phyloP scores from a whole-genome alignment of 2,888 invertebrate genomes.

The Drosophila neutralis region DNA sequence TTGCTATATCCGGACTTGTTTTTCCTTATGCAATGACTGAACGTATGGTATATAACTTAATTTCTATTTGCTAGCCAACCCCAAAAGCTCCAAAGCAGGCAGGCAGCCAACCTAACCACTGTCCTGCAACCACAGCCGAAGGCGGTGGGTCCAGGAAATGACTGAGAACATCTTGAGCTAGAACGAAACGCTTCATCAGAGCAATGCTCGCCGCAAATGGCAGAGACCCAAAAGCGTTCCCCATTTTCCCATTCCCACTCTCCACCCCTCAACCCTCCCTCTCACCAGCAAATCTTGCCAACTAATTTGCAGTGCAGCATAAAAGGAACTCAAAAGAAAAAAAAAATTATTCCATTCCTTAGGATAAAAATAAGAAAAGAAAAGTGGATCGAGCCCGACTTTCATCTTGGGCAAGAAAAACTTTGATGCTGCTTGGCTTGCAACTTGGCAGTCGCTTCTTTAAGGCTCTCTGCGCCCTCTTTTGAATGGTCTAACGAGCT shows the following conservation, averaged over 20 bases:
- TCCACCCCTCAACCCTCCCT: not conserved
- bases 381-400: conserved; percentile 50
- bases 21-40: conserved; percentile 25
- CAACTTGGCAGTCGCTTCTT: conserved; percentile 46
- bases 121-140: conserved; percentile 70
- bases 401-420: conserved; percentile 67
- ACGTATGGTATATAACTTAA: conserved; percentile 53
- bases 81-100: conserved; percentile 1
- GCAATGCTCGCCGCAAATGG: conserved; percentile 69
- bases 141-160: conserved; percentile 28
- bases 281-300: conserved; percentile 33
- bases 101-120: conserved; percentile 43
- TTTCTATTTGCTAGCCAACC: conserved; percentile 40
- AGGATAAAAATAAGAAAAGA: conserved; percentile 39
- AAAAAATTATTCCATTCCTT: conserved; percentile 14
- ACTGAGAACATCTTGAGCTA: conserved; percentile 56
- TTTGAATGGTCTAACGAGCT: conserved; percentile 71
- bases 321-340: conserved; percentile 52
- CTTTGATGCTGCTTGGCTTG: conserved; percentile 47
- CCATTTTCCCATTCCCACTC: not conserved
- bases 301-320: conserved; percentile 76
- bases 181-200: conserved; percentile 78
- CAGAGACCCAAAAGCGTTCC: conserved; percentile 34
- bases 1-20: conserved; percentile 12
- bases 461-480: conserved; percentile 68